These are phyloP conservation scores for Dryadula phaetusa DNA, from an alignment of 2,888 invertebrate species.

Conservation along the genomic window DNA sequence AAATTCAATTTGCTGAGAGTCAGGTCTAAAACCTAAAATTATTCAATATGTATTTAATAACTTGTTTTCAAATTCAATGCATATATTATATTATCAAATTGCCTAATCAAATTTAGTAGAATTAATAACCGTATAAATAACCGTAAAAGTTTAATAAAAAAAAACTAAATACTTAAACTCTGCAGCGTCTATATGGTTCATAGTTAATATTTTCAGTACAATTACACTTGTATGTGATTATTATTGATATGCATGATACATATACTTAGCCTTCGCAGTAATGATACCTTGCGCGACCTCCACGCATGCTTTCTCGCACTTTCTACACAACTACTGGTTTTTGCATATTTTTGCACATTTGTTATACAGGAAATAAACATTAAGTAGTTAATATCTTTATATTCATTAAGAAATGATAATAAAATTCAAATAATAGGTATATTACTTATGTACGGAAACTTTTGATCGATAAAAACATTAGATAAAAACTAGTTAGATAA, in stretches of 20 bases:
- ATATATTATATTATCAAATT: too few species aligned
- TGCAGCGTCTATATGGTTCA: slow-evolving; percentile 24
- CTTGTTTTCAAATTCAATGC: too few species aligned
- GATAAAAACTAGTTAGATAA: background rate
- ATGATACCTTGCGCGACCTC: slow-evolving; percentile 44
- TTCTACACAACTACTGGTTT: slow-evolving; percentile 43
- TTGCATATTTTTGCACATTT: slow-evolving; percentile 40
- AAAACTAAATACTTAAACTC: too few species aligned
- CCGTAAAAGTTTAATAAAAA: too few species aligned
- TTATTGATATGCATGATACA: slow-evolving; percentile 34
- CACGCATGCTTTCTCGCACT: slow-evolving; percentile 46
- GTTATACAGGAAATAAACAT: slow-evolving; percentile 4
- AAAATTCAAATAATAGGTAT: background rate
- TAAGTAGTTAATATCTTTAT: background rate
- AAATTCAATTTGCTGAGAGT: too few species aligned
- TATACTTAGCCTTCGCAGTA: slow-evolving; percentile 32
- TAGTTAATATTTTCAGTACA: slow-evolving; percentile 19
- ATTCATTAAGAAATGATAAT: background rate
- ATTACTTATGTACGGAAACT: background rate
- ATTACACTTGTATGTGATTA: slow-evolving; percentile 25
- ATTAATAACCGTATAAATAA: too few species aligned
- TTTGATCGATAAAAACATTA: background rate
- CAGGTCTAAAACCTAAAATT: too few species aligned
- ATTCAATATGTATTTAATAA: too few species aligned
- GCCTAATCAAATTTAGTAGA: too few species aligned